These are phyloP conservation scores for Labrus mixtus DNA, from an alignment of 2,113 vertebrate genomes.

Conservation along the genomic window DNA sequence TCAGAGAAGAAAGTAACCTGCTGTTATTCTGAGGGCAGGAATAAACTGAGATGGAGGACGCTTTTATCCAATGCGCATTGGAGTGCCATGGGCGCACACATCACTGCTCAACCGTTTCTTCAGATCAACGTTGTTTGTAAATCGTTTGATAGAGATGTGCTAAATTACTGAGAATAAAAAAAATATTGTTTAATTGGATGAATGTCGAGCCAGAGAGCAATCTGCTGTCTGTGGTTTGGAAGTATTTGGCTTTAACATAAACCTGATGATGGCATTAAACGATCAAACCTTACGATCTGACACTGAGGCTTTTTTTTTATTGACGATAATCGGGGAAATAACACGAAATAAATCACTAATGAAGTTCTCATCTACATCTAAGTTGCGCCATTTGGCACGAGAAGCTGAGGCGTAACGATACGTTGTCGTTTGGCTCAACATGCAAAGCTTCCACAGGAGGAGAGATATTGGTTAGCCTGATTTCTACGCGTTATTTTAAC, in stretches of 20 bases:
- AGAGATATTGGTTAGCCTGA: background rate
- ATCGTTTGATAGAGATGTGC: too few species aligned
- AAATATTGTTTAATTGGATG: background rate
- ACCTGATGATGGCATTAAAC: background rate
- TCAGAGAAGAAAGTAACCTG: background rate
- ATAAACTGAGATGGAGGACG: background rate
- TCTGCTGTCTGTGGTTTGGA: background rate
- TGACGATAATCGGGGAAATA: background rate
- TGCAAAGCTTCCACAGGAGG: background rate
- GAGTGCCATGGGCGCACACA: background rate
- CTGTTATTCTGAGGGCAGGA: background rate
- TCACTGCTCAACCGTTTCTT: background rate
- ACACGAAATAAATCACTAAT: background rate
- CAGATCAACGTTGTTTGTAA: background rate
- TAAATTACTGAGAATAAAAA: background rate
- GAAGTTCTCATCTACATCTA: slow-evolving; percentile 14
- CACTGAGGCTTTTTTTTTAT: too few species aligned
- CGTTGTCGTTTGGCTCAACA: slow-evolving; percentile 1
- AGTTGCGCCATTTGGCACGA: slow-evolving; percentile 33
- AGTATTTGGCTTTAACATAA: background rate
- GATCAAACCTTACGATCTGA: background rate
- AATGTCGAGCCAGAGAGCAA: slow-evolving; percentile 6
- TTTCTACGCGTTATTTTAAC: background rate
- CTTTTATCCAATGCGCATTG: slow-evolving; percentile 35
- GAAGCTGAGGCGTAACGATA: slow-evolving; percentile 13